Conservation (phyloP, 2,113 vertebrate species). For the Poecilia latipinna region DNA sequence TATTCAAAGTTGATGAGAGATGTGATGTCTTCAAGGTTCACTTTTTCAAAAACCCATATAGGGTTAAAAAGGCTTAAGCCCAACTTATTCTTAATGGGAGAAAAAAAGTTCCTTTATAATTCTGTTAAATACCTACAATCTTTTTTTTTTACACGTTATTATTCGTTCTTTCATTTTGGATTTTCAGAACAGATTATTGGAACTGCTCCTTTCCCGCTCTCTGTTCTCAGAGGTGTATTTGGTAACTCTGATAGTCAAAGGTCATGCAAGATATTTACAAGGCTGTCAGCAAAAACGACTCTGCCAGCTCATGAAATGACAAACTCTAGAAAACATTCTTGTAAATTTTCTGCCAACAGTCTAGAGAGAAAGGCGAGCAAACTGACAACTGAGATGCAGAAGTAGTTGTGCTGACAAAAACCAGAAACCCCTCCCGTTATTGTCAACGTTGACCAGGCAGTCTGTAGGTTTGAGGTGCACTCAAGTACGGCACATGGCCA, state of each 20-base stretch:
- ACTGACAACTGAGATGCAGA: constrained; percentile 39
- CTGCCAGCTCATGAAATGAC: constrained; percentile 64
- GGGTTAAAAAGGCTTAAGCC: constrained; percentile 7
- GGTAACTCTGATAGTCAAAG: constrained; percentile 33
- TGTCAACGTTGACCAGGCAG: constrained; percentile 1
- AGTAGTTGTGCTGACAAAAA: constrained; percentile 58
- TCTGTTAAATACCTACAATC: not conserved
- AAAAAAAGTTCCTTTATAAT: not conserved
- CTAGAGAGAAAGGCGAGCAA: constrained; percentile 62
- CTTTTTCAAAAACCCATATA: constrained; percentile 13
- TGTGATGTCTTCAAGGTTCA: constrained; percentile 10
- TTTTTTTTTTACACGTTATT: not conserved
- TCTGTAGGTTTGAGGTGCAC: constrained; percentile 24
- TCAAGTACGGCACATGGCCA: constrained; percentile 64
- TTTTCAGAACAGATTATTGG: constrained; percentile 27
- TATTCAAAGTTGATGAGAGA: constrained; percentile 52
- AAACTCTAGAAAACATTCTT: constrained; percentile 59
- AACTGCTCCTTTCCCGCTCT: constrained; percentile 29
- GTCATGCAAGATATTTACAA: constrained; percentile 61
- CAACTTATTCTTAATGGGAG: not conserved
- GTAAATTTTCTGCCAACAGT: constrained; percentile 60
- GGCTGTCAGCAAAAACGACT: constrained; percentile 53
- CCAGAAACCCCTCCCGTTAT: constrained; percentile 43
- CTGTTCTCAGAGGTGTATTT: constrained; percentile 21
- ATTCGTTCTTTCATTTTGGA: not conserved